A percentile compares a stretch with the other conserved stretches of the same genome.
These are phyloP conservation scores for Mactromeris polynyma DNA, from an alignment of 2,888 invertebrate species.

Conservation along the genomic window DNA sequence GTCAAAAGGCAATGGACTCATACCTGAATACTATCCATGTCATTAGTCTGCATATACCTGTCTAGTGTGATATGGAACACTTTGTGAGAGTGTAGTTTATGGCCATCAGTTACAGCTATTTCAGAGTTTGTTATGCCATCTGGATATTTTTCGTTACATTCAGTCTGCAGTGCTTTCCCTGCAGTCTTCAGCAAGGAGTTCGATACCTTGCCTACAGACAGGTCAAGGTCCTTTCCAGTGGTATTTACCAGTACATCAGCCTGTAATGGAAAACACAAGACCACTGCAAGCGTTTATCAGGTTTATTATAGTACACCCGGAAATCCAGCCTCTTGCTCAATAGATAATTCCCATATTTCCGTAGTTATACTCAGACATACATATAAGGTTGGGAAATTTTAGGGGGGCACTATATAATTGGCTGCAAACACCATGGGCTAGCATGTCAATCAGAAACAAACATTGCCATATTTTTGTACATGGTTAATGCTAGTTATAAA, in stretches of 20 bases:
- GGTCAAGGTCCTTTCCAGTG: conserved; percentile 52
- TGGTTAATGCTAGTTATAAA: no score
- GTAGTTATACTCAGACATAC: no score
- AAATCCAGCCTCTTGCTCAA: no score
- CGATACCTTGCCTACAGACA: conserved; percentile 71
- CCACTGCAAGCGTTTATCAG: no score
- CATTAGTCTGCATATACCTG: background rate
- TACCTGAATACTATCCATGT: conserved; percentile 10
- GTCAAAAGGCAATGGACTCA: background rate
- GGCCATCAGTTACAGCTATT: conserved; percentile 43
- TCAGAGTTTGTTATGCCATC: conserved; percentile 22
- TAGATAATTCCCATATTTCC: no score
- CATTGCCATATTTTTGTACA: no score
- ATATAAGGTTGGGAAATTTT: no score
- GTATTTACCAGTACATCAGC: conserved; percentile 76
- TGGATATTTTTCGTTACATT: conserved; percentile 34
- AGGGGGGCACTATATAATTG: no score
- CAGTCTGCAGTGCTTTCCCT: conserved; percentile 69
- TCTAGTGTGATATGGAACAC: conserved; percentile 52
- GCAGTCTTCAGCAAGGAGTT: conserved; percentile 63
- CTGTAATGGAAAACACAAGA: conserved; percentile 44
- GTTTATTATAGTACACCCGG: no score
- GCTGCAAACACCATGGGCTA: no score
- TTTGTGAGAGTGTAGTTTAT: conserved; percentile 33
- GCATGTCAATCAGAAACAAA: no score